Evolutionary conservation across 1,140 invertebrate species (phyloP).

Genomic region (Battus philenor): DNA sequence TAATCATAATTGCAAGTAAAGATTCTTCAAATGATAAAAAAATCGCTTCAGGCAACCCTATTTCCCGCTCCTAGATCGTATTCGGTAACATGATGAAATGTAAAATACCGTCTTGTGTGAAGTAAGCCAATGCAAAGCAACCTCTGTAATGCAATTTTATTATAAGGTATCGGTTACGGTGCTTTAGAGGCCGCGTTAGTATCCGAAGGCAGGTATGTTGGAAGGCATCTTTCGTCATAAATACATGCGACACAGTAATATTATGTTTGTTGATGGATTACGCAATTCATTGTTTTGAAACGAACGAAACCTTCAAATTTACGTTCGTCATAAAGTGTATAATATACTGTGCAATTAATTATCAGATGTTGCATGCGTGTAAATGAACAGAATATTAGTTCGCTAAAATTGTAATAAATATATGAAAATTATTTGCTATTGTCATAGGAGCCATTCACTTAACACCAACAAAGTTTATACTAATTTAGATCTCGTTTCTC

Average conservation of each 20-base stretch:
- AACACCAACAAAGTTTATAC: no score
- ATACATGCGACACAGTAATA: conserved; percentile 7
- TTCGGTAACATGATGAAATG: conserved; percentile 35
- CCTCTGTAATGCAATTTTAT: conserved; percentile 33
- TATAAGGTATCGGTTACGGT: conserved; percentile 26
- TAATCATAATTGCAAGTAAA: no score
- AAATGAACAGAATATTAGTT: no score
- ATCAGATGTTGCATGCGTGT: no score
- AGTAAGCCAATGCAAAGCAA: conserved; percentile 26
- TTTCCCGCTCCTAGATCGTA: conserved; percentile 20
- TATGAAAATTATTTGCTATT: no score
- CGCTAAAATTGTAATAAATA: no score
- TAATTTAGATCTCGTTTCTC: no score
- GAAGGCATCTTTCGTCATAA: conserved; percentile 5
- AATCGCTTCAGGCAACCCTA: not conserved
- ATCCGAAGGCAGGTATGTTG: not conserved
- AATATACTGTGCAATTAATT: no score
- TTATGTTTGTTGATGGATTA: conserved; percentile 4
- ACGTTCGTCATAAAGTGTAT: no score
- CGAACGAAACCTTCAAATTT: not conserved
- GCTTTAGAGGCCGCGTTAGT: conserved; percentile 13
- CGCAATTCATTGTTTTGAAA: conserved; percentile 9
- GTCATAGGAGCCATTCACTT: no score
- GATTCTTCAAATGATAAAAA: not conserved
- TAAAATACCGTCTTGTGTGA: conserved; percentile 38